These are phyloP conservation scores for Ictalurus punctatus DNA, from an alignment of 2,113 vertebrate genomes.

Conservation along the genomic window DNA sequence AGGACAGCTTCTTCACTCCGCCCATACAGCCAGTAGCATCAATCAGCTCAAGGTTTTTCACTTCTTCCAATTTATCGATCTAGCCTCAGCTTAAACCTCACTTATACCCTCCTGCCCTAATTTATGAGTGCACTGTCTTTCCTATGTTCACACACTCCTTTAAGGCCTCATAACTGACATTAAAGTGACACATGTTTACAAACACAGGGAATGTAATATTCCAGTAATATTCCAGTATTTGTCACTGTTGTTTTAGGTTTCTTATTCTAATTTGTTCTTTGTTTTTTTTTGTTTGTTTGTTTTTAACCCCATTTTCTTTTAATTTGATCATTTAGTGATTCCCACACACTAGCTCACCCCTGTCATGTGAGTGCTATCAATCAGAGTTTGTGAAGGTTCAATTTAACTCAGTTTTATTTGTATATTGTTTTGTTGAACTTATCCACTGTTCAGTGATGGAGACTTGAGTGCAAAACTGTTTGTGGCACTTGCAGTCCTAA, in stretches of 20 bases:
- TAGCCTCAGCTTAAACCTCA: constrained; percentile 55
- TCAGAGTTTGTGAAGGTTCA: neutral
- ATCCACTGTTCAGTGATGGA: no score
- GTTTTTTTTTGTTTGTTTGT: neutral
- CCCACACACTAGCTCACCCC: neutral
- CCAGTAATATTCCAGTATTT: neutral
- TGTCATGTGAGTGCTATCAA: neutral
- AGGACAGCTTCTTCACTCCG: constrained; percentile 72
- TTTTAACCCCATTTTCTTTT: neutral
- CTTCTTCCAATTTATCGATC: constrained; percentile 68
- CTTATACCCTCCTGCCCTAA: constrained; percentile 60
- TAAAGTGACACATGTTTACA: constrained; percentile 21
- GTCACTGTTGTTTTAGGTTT: constrained; percentile 3
- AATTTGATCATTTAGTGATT: neutral
- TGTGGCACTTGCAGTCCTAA: no score
- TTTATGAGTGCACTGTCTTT: constrained; percentile 59
- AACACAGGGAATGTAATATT: constrained; percentile 16
- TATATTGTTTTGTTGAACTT: no score
- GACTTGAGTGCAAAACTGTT: no score
- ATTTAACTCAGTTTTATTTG: no score
- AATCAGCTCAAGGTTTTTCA: constrained; percentile 74
- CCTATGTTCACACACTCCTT: constrained; percentile 43
- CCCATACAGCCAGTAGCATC: constrained; percentile 64
- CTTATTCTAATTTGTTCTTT: neutral
- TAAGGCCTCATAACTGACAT: constrained; percentile 20